Evolutionary conservation across 2,113 vertebrate genomes (phyloP).

Genomic region (Crocuta crocuta): DNA sequence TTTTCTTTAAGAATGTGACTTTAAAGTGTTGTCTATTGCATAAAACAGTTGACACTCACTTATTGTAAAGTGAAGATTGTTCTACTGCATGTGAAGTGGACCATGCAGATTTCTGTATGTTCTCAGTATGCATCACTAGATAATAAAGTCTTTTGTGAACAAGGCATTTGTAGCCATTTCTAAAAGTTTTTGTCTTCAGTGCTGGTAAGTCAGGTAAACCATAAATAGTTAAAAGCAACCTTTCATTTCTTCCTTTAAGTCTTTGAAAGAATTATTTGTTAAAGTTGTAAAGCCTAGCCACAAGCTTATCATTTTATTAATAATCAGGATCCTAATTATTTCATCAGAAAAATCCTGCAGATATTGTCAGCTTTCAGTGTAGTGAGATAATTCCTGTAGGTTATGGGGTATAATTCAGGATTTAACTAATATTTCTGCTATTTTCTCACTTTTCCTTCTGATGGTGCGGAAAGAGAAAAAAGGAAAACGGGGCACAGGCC

Average conservation of each 20-base stretch:
- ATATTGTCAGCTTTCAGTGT: constrained; percentile 88
- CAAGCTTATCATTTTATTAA: constrained; percentile 69
- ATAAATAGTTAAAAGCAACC: constrained; percentile 80
- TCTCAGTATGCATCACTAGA: constrained; percentile 93
- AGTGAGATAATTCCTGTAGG: constrained; percentile 90
- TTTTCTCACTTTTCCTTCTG: constrained; percentile 96
- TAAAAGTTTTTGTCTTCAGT: constrained; percentile 90
- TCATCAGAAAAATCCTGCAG: constrained; percentile 78
- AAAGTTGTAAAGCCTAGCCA: constrained; percentile 77
- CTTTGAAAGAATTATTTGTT: constrained; percentile 82
- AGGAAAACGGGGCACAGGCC: constrained; percentile 94
- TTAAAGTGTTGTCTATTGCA: constrained; percentile 92
- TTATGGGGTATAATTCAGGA: constrained; percentile 84
- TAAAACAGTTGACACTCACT: constrained; percentile 93
- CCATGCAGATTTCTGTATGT: constrained; percentile 93
- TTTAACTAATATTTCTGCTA: constrained; percentile 96
- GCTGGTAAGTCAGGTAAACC: constrained; percentile 90
- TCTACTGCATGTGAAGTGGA: constrained; percentile 92
- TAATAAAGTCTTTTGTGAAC: constrained; percentile 96
- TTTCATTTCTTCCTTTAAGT: constrained; percentile 83
- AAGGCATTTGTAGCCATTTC: constrained; percentile 92
- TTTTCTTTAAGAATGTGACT: constrained; percentile 92
- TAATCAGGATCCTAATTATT: constrained; percentile 82
- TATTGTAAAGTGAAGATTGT: constrained; percentile 93
- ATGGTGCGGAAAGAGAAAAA: constrained; percentile 95